Evolutionary conservation across 2,797 vertebrate species (phyloP), one percentile per base, ranked within the genome.

Genomic region (Triplophysa yarkandensis): DNA sequence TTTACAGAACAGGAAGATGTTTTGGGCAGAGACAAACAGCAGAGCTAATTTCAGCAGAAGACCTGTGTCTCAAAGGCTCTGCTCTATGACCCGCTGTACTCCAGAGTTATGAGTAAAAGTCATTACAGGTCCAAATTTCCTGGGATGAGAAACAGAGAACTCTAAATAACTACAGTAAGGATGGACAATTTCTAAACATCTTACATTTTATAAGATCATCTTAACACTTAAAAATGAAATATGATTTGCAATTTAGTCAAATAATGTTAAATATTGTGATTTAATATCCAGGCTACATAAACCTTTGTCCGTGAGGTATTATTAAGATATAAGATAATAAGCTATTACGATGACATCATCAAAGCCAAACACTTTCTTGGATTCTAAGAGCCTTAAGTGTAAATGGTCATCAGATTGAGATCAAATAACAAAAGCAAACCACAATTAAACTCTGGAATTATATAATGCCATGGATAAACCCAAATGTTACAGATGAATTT

Each of bases 51-150:
- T 90, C 81, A 88, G 86, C 76, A 83, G 81, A 87, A 78, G 90
- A 91, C 80, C 85, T 85, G 77, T 88, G 84, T 90, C 90, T 92
- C 90, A 62, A 65, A 91, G 88, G 92, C 87, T 88, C 87, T 86
- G 84, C 88, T 87, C 87, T 89, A 84, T 87, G 86, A 85, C 87
- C 87, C 83, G 85, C 77, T 84, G 83, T 86, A 85, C 87, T 90
- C 14, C 17, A 87, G 87, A 83, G 88, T 87, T 88, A 82, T 81
- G 84, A 87, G 86, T 86, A 89, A 92, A 89, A 92, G 89, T 87
- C 87, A 92, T 92, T 90, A 91, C 87, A 86, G 83, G 80, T 83
- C 89, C 83, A 92, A 90, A 80, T 87, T 55, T 84, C 66, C 79
- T 80, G 86, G 83, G 69, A 69, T 73, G 30, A 39, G 52, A 68